Evolutionary conservation across 1,140 invertebrate genomes (phyloP).

Genomic region (Elymnias hypermnestra): DNA sequence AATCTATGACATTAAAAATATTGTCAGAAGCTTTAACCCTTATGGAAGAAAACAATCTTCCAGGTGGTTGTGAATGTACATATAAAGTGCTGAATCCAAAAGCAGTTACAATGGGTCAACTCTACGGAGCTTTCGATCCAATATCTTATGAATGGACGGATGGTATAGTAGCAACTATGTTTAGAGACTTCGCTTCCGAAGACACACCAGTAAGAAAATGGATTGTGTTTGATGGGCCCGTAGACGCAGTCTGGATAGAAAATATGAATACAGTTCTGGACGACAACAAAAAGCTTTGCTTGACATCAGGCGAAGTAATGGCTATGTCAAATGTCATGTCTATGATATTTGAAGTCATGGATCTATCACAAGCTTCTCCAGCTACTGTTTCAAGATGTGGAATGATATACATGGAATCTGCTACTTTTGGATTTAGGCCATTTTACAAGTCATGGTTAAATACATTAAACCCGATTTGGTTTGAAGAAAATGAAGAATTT

Average conservation of each 20-base stretch:
- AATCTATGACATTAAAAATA: conserved; percentile 84
- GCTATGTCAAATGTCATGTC: conserved; percentile 90
- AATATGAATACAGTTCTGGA: conserved; percentile 96
- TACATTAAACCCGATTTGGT: conserved; percentile 79
- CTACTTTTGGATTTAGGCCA: conserved; percentile 82
- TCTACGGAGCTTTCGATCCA: conserved; percentile 94
- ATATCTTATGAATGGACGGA: conserved; percentile 95
- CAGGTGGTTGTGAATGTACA: conserved; percentile 78
- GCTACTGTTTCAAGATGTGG: conserved; percentile 96
- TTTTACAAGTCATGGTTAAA: conserved; percentile 88
- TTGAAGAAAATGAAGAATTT: conserved; percentile 77
- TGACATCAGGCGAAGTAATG: conserved; percentile 93
- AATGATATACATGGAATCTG: conserved; percentile 95
- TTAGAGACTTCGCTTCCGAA: conserved; percentile 82
- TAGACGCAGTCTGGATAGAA: conserved; percentile 97
- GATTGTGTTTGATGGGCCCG: conserved; percentile 93
- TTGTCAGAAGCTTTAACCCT: conserved; percentile 84
- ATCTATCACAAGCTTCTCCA: conserved; percentile 90
- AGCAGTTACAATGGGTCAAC: conserved; percentile 91
- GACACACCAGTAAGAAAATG: conserved; percentile 86
- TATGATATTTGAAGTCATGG: conserved; percentile 96
- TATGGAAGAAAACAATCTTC: conserved; percentile 78
- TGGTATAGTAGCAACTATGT: conserved; percentile 88
- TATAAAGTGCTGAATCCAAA: conserved; percentile 94
- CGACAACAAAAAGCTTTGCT: conserved; percentile 95